Base-by-base conservation (phyloP, 2,888 invertebrate genomes). In the Leistus spinibarbis region DNA sequence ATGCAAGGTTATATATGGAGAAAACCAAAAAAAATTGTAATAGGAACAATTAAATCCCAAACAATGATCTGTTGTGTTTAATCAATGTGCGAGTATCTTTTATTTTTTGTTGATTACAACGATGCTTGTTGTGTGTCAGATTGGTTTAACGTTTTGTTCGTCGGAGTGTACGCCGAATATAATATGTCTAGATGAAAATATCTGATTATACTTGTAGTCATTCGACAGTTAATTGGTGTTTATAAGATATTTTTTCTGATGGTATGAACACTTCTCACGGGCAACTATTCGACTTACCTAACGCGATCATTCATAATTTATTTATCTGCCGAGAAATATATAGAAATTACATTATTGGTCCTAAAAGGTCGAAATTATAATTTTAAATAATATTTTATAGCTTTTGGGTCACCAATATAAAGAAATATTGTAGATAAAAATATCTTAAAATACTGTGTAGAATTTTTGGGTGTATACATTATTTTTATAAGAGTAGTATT, bases 171-270 rank as follows among this genome's bases (percentile, higher is more conserved):
- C 56, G 65, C 72, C 72, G 72, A 72, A 72, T 72, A 71, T 71
- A 71, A 71, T 71, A 72, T 66, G 72, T 72, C 60, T 24, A 72
- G 72, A 72, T 72, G 72, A 65, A 65, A 65, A 72, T 65, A 54
- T 65, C 65, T 65, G 72, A 72, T 72, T 65, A 72, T 72, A 65
- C 56, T 72, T 72, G 65, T 65, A 27, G 72, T 72, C 72, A 72
- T 72, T 72, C 63, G 56, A 66, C 54, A 23, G 72, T 64, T 72
- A 72, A 72, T 72, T 72, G 72, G 72, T 72, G 72, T 57, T 57
- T 57, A 57, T 57, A 57, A 57, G 72, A 66, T 72, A 72, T 66
- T 71, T 72, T 57, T 71, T 64, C 16, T 54, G 2, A 17, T 54
- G n/a, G 57, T 57, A 10, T 16, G 13, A 57, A 20, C n/a, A 57